Percentiles rank a stretch among this genome's conserved stretches.
Evolutionary conservation across 1,140 invertebrate genomes (phyloP).

Genomic region (Nasonia longicornis): DNA sequence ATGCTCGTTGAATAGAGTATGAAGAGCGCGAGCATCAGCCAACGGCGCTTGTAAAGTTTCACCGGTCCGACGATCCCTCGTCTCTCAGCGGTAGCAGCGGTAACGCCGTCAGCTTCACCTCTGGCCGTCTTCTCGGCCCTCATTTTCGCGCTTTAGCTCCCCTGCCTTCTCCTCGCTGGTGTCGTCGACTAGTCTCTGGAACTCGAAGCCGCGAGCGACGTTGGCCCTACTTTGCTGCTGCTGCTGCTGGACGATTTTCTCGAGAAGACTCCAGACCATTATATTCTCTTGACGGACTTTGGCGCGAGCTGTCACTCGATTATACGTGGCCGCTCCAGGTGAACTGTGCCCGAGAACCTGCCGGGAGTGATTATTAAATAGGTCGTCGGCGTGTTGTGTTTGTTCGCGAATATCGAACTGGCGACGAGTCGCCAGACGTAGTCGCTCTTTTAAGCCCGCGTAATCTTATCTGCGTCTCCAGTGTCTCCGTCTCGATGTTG

Average conservation of each 20-base stretch:
- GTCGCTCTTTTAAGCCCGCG: too few species aligned
- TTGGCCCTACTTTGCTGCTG: not conserved
- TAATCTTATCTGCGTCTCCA: too few species aligned
- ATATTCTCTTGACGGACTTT: conserved; percentile 16
- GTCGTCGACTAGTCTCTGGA: conserved; percentile 16
- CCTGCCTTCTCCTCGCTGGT: conserved; percentile 38
- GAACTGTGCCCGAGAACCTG: not conserved
- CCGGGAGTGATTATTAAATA: too few species aligned
- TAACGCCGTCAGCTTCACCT: not conserved
- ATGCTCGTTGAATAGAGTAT: conserved; percentile 70
- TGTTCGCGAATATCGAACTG: too few species aligned
- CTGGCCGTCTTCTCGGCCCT: conserved; percentile 6
- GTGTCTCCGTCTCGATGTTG: too few species aligned
- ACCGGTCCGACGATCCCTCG: conserved; percentile 38
- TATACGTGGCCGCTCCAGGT: not conserved
- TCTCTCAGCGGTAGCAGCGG: not conserved
- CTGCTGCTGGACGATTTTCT: not conserved
- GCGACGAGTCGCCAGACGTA: too few species aligned
- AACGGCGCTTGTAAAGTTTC: conserved; percentile 68
- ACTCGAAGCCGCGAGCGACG: not conserved
- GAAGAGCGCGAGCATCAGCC: conserved; percentile 74
- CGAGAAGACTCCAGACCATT: conserved; percentile 21
- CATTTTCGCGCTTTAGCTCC: not conserved
- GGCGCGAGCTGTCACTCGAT: not conserved
- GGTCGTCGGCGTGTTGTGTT: too few species aligned